Base-by-base conservation (phyloP, 2,113 vertebrate species). In the Cebidichthys violaceus region DNA sequence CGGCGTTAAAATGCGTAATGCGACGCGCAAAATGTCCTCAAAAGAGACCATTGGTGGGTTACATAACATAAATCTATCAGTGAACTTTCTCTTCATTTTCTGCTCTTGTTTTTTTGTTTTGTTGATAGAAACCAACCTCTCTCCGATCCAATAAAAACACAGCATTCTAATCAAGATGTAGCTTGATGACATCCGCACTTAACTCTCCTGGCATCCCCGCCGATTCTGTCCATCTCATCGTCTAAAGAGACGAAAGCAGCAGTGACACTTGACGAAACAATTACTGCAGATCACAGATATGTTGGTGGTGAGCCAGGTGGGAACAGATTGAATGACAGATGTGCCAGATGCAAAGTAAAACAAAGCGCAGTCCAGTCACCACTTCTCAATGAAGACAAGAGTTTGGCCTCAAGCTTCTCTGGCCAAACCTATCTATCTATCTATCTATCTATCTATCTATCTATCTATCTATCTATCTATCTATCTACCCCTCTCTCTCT, bases 311-410 rank as follows among this genome's bases (percentile, higher is more conserved):
- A 76, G 86, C 92, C 90, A 93, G 85, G 84, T 83, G 78, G 68
- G 86, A 89, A 88, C 57, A 83, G 79, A 75, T 31, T 81, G 82
- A 90, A 71, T 80, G 84, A 90, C 74, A 29, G 31, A n/a, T 27
- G 37, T 77, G 84, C 80, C 77, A 85, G 76, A 84, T 86, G 52
- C 66, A 66, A 86, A 87, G 75, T 68, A 84, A 85, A 92, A 85
- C 80, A 89, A 91, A 87, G 72, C 84, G 75, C 70, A 35, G 83
- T 77, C 78, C 70, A 35, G 83, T 77, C 75, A 82, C 59, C 86
- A 90, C 59, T 91, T 85, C 79, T 86, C 69, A 85, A 84, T 86
- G 84, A 92, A 91, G 45, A 47, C 11, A 87, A 22, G 77, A 88
- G 35, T 86, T 61, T 91, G 83, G 77, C 90, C 83, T 80, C 60